These are phyloP conservation scores for Pipistrellus kuhlii DNA, from an alignment of 2,797 vertebrate species.

Conservation along the genomic window DNA sequence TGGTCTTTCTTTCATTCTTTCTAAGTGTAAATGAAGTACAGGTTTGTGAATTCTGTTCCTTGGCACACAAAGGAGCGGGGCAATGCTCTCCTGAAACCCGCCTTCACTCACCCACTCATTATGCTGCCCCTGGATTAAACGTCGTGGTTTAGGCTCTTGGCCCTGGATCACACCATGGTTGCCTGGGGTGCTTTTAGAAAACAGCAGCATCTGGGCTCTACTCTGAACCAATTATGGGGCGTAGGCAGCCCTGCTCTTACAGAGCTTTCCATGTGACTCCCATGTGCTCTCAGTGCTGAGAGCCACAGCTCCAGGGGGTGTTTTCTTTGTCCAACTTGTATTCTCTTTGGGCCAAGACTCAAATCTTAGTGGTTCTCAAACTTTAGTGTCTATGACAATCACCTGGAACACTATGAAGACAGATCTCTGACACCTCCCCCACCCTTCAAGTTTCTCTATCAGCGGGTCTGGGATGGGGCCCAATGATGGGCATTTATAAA, in stretches of 20 bases:
- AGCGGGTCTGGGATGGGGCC: background rate
- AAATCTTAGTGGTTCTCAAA: background rate
- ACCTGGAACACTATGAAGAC: background rate
- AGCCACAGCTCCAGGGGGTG: no score
- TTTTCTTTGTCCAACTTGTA: background rate
- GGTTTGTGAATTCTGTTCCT: background rate
- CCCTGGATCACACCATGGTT: background rate
- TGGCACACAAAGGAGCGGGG: background rate
- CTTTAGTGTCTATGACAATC: background rate
- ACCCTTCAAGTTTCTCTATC: background rate
- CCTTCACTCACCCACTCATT: background rate
- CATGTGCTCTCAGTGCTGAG: background rate
- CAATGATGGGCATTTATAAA: background rate
- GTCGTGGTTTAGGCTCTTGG: background rate
- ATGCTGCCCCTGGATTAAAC: background rate
- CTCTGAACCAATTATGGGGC: background rate
- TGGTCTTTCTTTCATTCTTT: conserved; percentile 46
- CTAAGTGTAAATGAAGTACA: background rate
- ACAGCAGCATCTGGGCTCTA: background rate
- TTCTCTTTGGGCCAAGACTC: conserved; percentile 3
- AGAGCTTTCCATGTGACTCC: background rate
- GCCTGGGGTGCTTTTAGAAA: background rate
- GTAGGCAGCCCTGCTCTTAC: background rate
- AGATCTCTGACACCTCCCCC: background rate
- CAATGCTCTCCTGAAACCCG: background rate